A percentile compares a stretch with the other conserved stretches of the same genome.
Evolutionary conservation across 2,797 vertebrate genomes (phyloP).

Genomic region (Eupleurogrammus muticus): DNA sequence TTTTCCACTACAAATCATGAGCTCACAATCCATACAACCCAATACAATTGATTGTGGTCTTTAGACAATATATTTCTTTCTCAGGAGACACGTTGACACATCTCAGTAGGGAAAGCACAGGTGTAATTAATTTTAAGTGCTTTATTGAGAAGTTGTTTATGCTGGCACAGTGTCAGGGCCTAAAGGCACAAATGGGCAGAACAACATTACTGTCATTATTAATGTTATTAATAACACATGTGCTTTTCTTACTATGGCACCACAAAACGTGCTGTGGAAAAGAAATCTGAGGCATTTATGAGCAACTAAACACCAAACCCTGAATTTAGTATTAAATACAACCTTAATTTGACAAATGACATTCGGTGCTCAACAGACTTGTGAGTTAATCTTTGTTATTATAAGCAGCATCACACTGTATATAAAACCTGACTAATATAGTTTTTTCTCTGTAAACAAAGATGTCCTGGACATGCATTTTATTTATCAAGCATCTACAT

Average conservation of each 20-base stretch:
- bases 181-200: too few species aligned
- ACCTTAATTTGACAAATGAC: too few species aligned
- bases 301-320: background rate
- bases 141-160: too few species aligned
- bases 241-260: background rate
- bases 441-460: background rate
- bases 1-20: too few species aligned
- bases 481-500: conserved; percentile 33
- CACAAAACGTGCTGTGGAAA: background rate
- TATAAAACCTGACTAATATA: background rate
- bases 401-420: background rate
- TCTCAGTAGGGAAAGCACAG: background rate
- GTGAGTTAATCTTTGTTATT: background rate
- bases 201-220: too few species aligned
- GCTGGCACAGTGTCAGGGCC: too few species aligned
- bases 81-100: too few species aligned
- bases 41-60: too few species aligned
- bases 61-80: background rate
- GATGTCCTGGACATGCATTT: background rate
- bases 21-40: too few species aligned
- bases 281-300: background rate
- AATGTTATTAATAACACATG: background rate
- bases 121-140: background rate
- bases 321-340: background rate
- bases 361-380: background rate